Evolutionary conservation across 2,797 vertebrate genomes (phyloP).

Genomic region (Simalia tracyae): DNA sequence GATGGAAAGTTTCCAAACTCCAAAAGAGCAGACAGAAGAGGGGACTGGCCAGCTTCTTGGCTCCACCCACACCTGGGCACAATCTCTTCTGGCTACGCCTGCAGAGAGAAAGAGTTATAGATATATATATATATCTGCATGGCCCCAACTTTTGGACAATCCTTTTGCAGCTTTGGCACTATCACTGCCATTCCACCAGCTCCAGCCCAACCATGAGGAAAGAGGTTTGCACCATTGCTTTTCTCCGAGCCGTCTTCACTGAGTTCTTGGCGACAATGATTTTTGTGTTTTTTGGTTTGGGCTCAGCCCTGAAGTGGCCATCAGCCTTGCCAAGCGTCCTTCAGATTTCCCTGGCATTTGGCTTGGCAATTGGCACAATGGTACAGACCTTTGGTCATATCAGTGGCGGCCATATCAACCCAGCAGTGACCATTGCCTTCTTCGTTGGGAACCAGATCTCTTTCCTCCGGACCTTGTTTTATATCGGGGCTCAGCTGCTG

Average conservation of each 20-base stretch:
- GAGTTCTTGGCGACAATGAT: slow-evolving; percentile 79
- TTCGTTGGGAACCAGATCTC: slow-evolving; percentile 79
- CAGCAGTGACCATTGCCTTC: slow-evolving; percentile 76
- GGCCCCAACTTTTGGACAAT: slow-evolving; percentile 42
- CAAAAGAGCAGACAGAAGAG: slow-evolving; percentile 41
- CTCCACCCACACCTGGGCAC: slow-evolving; percentile 59
- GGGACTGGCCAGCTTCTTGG: slow-evolving; percentile 47
- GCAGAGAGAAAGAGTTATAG: slow-evolving; percentile 42
- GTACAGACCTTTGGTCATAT: slow-evolving; percentile 75
- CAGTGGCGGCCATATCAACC: slow-evolving; percentile 78
- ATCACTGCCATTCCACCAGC: not conserved
- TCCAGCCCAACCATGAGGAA: slow-evolving; percentile 69
- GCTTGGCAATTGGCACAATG: slow-evolving; percentile 75
- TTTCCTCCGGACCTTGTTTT: slow-evolving; percentile 70
- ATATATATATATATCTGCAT: slow-evolving; percentile 46
- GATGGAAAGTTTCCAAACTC: slow-evolving; percentile 65
- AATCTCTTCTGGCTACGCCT: slow-evolving; percentile 55
- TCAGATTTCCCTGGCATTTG: slow-evolving; percentile 77
- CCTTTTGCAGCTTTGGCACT: slow-evolving; percentile 10
- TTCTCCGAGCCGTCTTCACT: slow-evolving; percentile 70
- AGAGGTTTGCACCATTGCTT: slow-evolving; percentile 74
- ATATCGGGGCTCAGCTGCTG: slow-evolving; percentile 72
- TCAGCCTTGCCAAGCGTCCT: slow-evolving; percentile 74
- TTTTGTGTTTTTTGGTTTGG: slow-evolving; percentile 79
- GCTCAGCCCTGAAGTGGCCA: slow-evolving; percentile 78